Evolutionary conservation across 2,888 invertebrate species (phyloP), one percentile per base, ranked within the genome.

Genomic region (Drosophila maculinotata): DNA sequence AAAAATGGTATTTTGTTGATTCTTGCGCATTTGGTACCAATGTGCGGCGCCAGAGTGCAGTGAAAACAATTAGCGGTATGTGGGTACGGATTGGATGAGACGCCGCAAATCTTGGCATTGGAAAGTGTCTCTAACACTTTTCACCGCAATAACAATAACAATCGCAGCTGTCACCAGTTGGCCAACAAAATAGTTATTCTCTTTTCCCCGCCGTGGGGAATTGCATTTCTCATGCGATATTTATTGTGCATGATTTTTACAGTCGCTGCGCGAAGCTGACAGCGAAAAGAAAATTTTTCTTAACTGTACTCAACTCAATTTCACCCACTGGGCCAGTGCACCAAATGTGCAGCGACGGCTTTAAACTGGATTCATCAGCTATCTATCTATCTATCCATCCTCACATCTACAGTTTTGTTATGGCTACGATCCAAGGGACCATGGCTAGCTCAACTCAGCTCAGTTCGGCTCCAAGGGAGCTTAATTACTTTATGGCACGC

Each of bases 261-360:
- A 78, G 80, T 85, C 63, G 60, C 41, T 79, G 79, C 54, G 59
- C 83, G 76, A 20, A 57, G 41, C 15, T 72, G 49, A 31, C 35
- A 64, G 66, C 70, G 83, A 89, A 89, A 90, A 89, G 79, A 90
- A 90, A 89, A 89, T 81, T 69, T 80, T 66, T 73, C 62, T 48
- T 77, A 79, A 75, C 79, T 71, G 75, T 69, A 74, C 56, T 73
- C 69, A 83, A 90, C 88, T 90, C 90, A 89, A 87, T 90, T 90
- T 91, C 90, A 91, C 91, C 90, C 88, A 90, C 77, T 90, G 90
- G 89, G 86, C 90, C 85, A 90, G 70, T 91, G 91, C 84, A 81
- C 91, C 80, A 90, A 90, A 91, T 91, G 91, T 87, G 81, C 89
- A 89, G 54, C 79, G n/a, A n/a, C 70, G 84, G 57, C 64, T 53